phyloP scores from a whole-genome alignment of 2,797 vertebrate genomes.

The Cercopithecus mitis region DNA sequence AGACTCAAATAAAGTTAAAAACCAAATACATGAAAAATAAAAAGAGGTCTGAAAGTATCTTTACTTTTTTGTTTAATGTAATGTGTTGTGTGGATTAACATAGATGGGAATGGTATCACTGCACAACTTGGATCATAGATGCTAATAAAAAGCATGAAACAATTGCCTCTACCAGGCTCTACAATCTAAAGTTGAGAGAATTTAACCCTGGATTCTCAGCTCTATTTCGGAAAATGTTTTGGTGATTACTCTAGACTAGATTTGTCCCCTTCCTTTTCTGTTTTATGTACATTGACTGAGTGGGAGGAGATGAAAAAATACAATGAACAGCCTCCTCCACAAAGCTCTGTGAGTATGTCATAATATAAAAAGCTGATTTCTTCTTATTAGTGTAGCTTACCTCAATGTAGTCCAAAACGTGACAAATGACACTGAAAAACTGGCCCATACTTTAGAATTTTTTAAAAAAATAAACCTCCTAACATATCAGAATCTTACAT shows the following conservation, averaged over 20 bases:
- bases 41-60: neutral
- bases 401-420: slow-evolving; percentile 64
- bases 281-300: neutral
- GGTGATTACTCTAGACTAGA: neutral
- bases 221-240: neutral
- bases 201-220: neutral
- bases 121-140: neutral
- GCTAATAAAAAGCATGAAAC: neutral
- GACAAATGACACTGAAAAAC: slow-evolving; percentile 64
- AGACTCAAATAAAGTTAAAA: slow-evolving; percentile 34
- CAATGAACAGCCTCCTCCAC: neutral
- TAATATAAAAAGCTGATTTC: neutral
- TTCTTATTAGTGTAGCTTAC: slow-evolving; percentile 64
- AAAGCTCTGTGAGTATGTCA: neutral
- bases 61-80: neutral
- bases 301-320: neutral
- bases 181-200: neutral
- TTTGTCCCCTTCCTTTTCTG: neutral
- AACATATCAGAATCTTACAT: slow-evolving; percentile 73
- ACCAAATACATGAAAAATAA: neutral
- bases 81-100: neutral
- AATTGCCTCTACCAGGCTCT: neutral
- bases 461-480: slow-evolving; percentile 48
- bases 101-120: neutral
- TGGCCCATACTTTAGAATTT: slow-evolving; percentile 54